A percentile compares a stretch with the other conserved stretches of the same genome.
These are phyloP conservation scores for Aspidoscelis tigris DNA, from an alignment of 2,113 vertebrate species.

Conservation along the genomic window DNA sequence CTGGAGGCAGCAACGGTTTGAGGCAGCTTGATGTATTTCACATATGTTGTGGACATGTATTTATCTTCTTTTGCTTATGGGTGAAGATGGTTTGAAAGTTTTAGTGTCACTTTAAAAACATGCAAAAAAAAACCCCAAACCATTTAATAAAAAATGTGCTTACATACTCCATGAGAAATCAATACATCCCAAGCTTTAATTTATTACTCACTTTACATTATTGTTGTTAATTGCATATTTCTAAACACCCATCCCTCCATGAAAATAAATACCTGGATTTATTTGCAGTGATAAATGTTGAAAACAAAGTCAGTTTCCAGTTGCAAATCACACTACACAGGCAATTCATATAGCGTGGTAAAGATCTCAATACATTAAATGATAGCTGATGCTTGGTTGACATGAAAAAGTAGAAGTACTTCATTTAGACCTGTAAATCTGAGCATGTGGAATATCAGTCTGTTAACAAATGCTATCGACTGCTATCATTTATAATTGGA, in stretches of 20 bases:
- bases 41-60: too few species aligned
- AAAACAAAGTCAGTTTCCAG: constrained; percentile 7
- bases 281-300: neutral
- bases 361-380: constrained; percentile 9
- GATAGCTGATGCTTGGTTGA: constrained; percentile 41
- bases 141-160: neutral
- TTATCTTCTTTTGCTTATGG: neutral
- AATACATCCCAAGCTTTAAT: too few species aligned
- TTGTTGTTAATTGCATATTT: neutral
- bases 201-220: too few species aligned
- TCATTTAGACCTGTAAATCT: neutral
- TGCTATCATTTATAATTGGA: constrained; percentile 67
- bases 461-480: constrained; percentile 43
- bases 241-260: neutral
- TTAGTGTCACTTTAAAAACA: neutral
- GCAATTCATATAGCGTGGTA: constrained; percentile 11
- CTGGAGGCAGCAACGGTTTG: too few species aligned
- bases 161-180: neutral
- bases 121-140: neutral
- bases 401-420: constrained; percentile 35
- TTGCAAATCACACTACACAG: constrained; percentile 34
- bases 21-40: neutral
- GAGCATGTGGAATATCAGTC: constrained; percentile 43
- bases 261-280: neutral
- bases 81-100: neutral